A percentile compares a stretch with the other conserved stretches of the same genome.
Conservation (phyloP, 2,113 vertebrate species). For the Tautogolabrus adspersus region DNA sequence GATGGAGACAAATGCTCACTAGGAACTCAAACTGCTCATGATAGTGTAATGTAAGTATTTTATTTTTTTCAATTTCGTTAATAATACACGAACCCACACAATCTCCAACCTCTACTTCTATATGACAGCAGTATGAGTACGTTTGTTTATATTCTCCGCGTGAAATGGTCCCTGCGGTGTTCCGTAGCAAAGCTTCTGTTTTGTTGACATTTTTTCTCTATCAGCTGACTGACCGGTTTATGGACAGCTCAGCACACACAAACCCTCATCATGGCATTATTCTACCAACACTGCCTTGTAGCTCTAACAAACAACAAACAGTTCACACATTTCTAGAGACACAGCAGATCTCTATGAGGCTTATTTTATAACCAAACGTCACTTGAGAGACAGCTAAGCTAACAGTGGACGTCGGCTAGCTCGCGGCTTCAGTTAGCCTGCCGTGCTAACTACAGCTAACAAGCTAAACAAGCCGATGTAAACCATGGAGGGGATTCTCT, state of each 20-base stretch:
- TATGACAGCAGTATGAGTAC: not conserved
- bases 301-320: not conserved
- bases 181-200: constrained; percentile 34
- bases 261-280: not conserved
- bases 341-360: not conserved
- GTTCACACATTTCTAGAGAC: too few species aligned
- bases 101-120: too few species aligned
- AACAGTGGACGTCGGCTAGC: not conserved
- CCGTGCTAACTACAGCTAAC: constrained; percentile 30
- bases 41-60: too few species aligned
- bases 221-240: constrained; percentile 22
- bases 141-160: not conserved
- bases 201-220: constrained; percentile 64
- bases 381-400: not conserved
- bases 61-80: too few species aligned
- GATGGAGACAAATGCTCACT: too few species aligned
- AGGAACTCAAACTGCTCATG: too few species aligned
- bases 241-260: constrained; percentile 1
- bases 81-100: too few species aligned
- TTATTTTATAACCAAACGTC: not conserved
- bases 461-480: constrained; percentile 32
- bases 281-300: not conserved
- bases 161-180: constrained; percentile 4
- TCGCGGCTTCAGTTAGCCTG: constrained; percentile 2
- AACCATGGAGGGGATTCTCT: constrained; percentile 92